phyloP scores from a whole-genome alignment of 1,140 invertebrate species.

The Branchinecta lindahli region DNA sequence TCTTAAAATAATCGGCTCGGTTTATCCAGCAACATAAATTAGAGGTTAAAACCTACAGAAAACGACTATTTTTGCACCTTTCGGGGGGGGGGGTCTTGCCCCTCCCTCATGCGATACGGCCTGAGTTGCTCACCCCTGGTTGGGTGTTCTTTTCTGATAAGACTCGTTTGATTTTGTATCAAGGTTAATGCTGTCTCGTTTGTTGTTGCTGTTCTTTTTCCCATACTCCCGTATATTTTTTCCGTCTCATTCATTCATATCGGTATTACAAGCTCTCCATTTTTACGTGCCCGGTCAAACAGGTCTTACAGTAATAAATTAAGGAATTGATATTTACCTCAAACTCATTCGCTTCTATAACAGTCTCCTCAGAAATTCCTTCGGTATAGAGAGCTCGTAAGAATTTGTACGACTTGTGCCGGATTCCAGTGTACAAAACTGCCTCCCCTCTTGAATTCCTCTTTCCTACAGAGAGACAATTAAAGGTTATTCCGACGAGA shows the following conservation, averaged over 20 bases:
- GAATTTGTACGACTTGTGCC: constrained; percentile 49
- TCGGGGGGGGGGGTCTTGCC: neutral
- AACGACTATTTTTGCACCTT: neutral
- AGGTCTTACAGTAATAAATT: constrained; percentile 58
- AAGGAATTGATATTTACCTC: constrained; percentile 35
- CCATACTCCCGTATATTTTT: too few relatives aligned
- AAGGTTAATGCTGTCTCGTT: neutral
- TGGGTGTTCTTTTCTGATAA: neutral
- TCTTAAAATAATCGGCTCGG: neutral
- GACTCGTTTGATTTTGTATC: too few relatives aligned
- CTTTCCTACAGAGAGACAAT: constrained; percentile 29
- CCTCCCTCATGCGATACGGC: neutral
- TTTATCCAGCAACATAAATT: too few relatives aligned
- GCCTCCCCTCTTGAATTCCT: constrained; percentile 55
- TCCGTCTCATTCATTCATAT: constrained; percentile 14
- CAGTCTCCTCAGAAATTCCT: constrained; percentile 35
- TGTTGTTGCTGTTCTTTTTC: too few relatives aligned
- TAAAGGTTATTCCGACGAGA: neutral
- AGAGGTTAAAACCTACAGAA: too few relatives aligned
- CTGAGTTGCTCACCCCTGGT: neutral
- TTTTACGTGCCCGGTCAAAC: too few relatives aligned
- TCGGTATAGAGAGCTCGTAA: constrained; percentile 48
- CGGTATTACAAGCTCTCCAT: constrained; percentile 2
- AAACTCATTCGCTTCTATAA: constrained; percentile 29
- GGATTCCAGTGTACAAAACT: constrained; percentile 54